A percentile compares a stretch with the other conserved stretches of the same genome.
Conservation (phyloP, 2,113 vertebrate genomes). For the Hippocampus barbouri region DNA sequence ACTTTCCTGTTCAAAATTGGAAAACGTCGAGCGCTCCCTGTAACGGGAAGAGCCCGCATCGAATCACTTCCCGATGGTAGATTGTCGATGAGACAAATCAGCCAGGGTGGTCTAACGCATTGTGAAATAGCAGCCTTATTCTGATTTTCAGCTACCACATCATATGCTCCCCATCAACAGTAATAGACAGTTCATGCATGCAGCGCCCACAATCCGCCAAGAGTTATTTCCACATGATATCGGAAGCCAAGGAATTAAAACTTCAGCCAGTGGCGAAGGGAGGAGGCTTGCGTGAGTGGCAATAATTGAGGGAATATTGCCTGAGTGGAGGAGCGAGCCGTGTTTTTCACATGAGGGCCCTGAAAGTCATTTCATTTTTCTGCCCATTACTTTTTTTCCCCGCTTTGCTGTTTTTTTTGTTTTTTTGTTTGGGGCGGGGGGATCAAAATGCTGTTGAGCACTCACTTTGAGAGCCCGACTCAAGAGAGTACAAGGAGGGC, state of each 20-base stretch:
- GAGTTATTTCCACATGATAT: conserved; percentile 62
- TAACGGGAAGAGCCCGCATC: background rate
- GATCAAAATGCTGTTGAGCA: conserved; percentile 62
- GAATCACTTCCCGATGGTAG: background rate
- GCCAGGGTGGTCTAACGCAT: background rate
- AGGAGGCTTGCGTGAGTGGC: conserved; percentile 59
- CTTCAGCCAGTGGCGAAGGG: conserved; percentile 56
- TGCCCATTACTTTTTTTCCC: conserved; percentile 66
- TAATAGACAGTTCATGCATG: conserved; percentile 12
- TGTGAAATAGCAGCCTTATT: conserved; percentile 1
- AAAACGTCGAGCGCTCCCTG: background rate
- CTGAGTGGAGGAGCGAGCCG: conserved; percentile 59
- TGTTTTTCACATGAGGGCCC: conserved; percentile 63
- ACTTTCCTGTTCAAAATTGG: background rate
- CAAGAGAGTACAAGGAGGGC: conserved; percentile 23
- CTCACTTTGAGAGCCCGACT: conserved; percentile 26
- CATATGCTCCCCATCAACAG: conserved; percentile 9
- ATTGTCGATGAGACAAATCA: background rate
- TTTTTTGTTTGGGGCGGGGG: too few relatives aligned
- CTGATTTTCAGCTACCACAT: conserved; percentile 25
- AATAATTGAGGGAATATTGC: conserved; percentile 71
- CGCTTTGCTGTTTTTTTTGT: conserved; percentile 8
- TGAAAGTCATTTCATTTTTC: conserved; percentile 72
- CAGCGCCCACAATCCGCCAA: conserved; percentile 8
- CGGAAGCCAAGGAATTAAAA: conserved; percentile 58